Conservation (phyloP, 2,888 invertebrate species). For the Entomobrya proxima region DNA sequence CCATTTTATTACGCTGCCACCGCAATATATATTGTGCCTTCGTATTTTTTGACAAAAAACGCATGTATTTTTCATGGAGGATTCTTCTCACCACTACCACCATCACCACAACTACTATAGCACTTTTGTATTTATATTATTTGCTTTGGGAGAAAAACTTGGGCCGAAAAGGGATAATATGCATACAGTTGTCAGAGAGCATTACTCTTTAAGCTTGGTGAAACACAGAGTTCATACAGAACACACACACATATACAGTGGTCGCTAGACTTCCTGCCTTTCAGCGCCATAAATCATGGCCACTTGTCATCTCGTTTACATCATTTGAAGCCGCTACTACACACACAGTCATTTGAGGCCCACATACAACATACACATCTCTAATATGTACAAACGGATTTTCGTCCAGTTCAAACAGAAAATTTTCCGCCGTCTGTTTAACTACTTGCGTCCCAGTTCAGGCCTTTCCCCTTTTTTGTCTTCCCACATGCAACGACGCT, state of each 20-base stretch:
- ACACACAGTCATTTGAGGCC: background rate
- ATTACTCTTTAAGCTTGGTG: slow-evolving; percentile 19
- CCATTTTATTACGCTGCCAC: slow-evolving; percentile 6
- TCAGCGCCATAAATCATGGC: slow-evolving; percentile 66
- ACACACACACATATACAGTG: background rate
- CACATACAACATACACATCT: background rate
- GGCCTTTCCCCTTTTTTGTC: background rate
- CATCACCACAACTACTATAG: no score
- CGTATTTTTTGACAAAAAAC: background rate
- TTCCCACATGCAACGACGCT: background rate
- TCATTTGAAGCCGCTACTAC: slow-evolving; percentile 41
- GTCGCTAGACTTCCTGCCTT: slow-evolving; percentile 62
- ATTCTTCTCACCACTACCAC: background rate
- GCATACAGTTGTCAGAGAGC: background rate
- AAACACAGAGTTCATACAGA: slow-evolving; percentile 23
- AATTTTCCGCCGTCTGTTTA: slow-evolving; percentile 16
- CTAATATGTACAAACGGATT: slow-evolving; percentile 35
- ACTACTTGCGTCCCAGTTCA: slow-evolving; percentile 8
- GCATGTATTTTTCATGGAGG: background rate
- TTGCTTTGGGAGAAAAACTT: no score
- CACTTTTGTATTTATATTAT: no score
- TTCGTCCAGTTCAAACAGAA: slow-evolving; percentile 23
- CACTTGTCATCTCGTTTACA: slow-evolving; percentile 67
- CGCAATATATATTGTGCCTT: background rate
- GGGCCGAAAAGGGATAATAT: no score